A percentile compares a stretch with the other conserved stretches of the same genome.
These are phyloP conservation scores for Lutjanus campechanus DNA, from an alignment of 2,797 vertebrate species.

Conservation along the genomic window DNA sequence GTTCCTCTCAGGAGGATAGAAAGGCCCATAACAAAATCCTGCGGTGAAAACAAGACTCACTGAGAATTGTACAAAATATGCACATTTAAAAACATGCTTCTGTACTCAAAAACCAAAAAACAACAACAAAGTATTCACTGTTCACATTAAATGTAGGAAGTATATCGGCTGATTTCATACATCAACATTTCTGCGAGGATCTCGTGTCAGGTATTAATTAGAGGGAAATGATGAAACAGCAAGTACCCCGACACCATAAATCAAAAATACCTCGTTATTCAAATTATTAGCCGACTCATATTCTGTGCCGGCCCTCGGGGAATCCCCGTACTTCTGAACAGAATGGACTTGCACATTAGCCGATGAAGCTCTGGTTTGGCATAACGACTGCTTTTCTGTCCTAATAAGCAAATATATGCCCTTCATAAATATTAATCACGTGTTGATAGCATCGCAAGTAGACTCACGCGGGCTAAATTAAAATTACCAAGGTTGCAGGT, in stretches of 20 bases:
- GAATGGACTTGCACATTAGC: constrained; percentile 34
- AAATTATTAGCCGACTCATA: constrained; percentile 57
- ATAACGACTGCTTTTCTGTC: constrained; percentile 58
- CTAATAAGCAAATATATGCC: constrained; percentile 72
- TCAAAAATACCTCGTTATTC: constrained; percentile 59
- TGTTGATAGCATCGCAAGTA: constrained; percentile 39
- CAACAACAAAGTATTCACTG: constrained; percentile 7
- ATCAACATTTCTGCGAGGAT: constrained; percentile 21
- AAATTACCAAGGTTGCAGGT: constrained; percentile 38
- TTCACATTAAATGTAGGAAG: neutral
- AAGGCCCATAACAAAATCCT: constrained; percentile 99
- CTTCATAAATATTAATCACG: constrained; percentile 75
- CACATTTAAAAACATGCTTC: neutral
- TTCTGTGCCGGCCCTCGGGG: constrained; percentile 31
- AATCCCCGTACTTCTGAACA: constrained; percentile 18
- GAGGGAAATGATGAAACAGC: constrained; percentile 46
- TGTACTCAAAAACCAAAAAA: neutral
- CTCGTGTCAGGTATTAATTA: constrained; percentile 36
- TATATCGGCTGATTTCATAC: neutral
- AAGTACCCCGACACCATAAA: constrained; percentile 35
- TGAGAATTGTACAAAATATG: neutral
- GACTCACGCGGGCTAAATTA: constrained; percentile 38
- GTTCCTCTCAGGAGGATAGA: constrained; percentile 97
- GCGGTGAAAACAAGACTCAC: constrained; percentile 51
- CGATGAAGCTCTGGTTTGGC: constrained; percentile 31